Evolutionary conservation across 2,797 vertebrate genomes (phyloP), one percentile per base, ranked within the genome.

Genomic region (Falco biarmicus): DNA sequence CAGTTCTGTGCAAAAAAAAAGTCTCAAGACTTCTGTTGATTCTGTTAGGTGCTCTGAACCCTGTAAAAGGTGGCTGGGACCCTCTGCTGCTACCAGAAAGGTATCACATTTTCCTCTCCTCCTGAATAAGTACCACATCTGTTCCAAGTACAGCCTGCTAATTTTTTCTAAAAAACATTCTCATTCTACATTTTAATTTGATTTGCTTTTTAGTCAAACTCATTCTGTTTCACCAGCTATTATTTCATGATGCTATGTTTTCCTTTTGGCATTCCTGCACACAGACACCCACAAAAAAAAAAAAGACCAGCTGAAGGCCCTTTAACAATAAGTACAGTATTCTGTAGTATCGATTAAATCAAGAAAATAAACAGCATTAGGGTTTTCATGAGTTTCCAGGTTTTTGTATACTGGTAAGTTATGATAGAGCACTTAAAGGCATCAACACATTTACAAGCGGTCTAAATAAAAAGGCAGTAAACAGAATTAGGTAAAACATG

Each of bases 91-190:
- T 94, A 93, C 93, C 94, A 93, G 93, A 94, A 96, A 98, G 95
- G 97, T 94, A 97, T 95, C 96, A 97, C 95, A 87, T 97, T 97
- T 97, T 98, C 48, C 64, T 97, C 91, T 97, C 68, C 93, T 97
- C 93, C 90, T 94, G 85, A 97, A 96, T 97, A 97, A 97, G 97
- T 96, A 96, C 86, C 94, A 94, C 94, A 97, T 93, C 93, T 96
- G 81, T 96, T 98, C 78, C 70, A 96, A 97, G 89, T 91, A 95
- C 95, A 95, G 93, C 69, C 95, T 97, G 87, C 75, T 97, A 95
- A 96, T 94, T 90, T 95, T 96, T 95, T 92, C 87, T 93, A 93
- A 95, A 95, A 96, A 86, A 73, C 85, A 92, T 87, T 97, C 92
- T 89, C 88, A 94, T 90, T 97, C 84, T 80, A 65, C 66, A 92